phyloP scores from a whole-genome alignment of 2,113 vertebrate species.

The Sorex fumeus region DNA sequence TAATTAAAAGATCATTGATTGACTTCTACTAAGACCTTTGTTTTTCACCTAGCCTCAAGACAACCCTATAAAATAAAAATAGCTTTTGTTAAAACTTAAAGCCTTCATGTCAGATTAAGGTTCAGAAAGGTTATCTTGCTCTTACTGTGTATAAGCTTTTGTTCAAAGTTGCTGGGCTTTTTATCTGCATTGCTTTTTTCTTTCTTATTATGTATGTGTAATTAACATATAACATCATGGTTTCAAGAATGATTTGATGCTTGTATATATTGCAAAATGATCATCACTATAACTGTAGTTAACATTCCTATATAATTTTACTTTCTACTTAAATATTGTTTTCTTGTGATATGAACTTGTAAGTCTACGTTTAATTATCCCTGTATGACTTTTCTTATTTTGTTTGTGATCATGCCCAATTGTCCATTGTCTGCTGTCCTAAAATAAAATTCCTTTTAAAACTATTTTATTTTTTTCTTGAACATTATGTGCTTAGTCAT shows the following conservation, averaged over 20 bases:
- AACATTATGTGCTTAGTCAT: not conserved
- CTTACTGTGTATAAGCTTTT: not conserved
- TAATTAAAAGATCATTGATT: constrained; percentile 36
- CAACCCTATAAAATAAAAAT: not conserved
- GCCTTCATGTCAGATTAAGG: not conserved
- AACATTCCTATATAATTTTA: not conserved
- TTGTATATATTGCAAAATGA: not conserved
- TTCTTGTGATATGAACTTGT: not conserved
- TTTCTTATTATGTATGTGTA: not conserved
- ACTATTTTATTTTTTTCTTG: constrained; percentile 14
- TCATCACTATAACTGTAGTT: not conserved
- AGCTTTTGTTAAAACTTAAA: not conserved
- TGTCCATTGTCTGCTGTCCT: not conserved
- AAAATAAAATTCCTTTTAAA: constrained; percentile 39
- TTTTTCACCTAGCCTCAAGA: not conserved
- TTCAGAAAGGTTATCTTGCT: not conserved
- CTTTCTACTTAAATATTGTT: not conserved
- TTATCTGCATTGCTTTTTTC: not conserved
- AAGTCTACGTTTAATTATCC: not conserved
- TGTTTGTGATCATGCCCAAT: not conserved
- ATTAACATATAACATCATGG: not conserved
- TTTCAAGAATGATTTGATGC: not conserved
- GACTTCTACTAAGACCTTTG: not conserved
- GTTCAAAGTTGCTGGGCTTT: constrained; percentile 11
- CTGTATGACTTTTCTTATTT: constrained; percentile 3